Base-by-base conservation (phyloP, 2,797 vertebrate species). In the Fistularia tabacaria region DNA sequence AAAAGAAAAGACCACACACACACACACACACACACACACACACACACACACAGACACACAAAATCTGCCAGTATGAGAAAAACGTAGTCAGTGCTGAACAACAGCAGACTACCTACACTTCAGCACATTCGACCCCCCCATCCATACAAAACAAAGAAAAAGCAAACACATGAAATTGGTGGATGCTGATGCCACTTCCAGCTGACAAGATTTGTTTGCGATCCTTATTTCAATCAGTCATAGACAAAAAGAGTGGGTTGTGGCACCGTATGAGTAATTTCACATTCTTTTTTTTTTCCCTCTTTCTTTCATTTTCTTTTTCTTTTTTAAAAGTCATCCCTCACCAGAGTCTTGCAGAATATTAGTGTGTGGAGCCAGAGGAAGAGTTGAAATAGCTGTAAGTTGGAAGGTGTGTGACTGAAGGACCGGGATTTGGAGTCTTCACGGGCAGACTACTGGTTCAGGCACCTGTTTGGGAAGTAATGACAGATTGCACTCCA, bases 401-500 rank as follows among this genome's bases (percentile, higher is more conserved):
- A 10, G 52, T 41, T 45, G 44, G 49, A 62, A 46, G 46, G 43
- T 55, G 63, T 51, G 47, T 14, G 43, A 44, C 36, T 9, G 8
- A 8, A 40, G 39, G 39, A 10, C 39, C 39, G 7, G 10, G 39
- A 7, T 40, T 8, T 40, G 8, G 8, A 8, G 39, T 10, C 39
- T 10, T 10, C 7, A 40, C 86, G 25, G 25, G 25, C 25, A 25
- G 25, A 25, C 25, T 25, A 25, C 25, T 25, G 25, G 25, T 25
- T 25, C 25, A 83, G 50, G 87, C 85, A 76, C 62, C 87, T 83
- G 88, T 83, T 55, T 45, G 54, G 70, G 64, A 81, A 69, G 66
- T 62, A 49, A 74, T 54, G 48, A 62, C 83, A 85, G 85, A 86
- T 73, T 87, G 87, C 88, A 88, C 82, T 83, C 78, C 14, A 41